Evolutionary conservation across 1,140 invertebrate genomes (phyloP).

Genomic region (Harpegnathos saltator): DNA sequence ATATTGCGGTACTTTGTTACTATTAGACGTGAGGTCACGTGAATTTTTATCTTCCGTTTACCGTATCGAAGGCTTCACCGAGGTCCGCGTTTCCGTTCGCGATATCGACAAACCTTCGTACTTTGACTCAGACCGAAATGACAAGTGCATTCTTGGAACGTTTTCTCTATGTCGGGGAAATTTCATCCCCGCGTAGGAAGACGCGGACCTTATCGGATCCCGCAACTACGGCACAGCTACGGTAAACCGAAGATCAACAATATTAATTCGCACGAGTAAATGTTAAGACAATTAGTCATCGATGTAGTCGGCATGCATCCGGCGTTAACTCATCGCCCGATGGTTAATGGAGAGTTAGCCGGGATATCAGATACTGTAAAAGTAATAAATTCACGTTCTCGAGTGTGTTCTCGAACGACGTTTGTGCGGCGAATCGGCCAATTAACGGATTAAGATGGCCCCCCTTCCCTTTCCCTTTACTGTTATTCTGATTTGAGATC

Average conservation of each 20-base stretch:
- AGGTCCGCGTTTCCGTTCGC: no score
- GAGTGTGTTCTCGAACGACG: no score
- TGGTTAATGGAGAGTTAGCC: constrained; percentile 59
- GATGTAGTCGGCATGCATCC: constrained; percentile 81
- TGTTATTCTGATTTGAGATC: constrained; percentile 14
- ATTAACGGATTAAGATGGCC: constrained; percentile 23
- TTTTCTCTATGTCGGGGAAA: no score
- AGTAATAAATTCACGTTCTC: constrained; percentile 22
- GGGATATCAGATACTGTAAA: not conserved
- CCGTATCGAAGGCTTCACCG: no score
- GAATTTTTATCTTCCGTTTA: no score
- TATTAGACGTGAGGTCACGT: constrained; percentile 68
- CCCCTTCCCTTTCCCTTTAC: not conserved
- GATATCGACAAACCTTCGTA: no score
- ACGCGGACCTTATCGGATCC: no score
- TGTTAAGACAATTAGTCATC: constrained; percentile 19
- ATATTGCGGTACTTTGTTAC: constrained; percentile 45
- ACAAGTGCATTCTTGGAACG: no score
- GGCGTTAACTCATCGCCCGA: constrained; percentile 76
- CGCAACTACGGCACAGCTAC: not conserved
- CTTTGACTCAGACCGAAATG: no score
- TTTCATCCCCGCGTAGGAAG: no score
- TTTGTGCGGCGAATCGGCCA: constrained; percentile 4
- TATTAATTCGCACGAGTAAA: constrained; percentile 41
- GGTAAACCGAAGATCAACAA: constrained; percentile 24